A percentile compares a stretch with the other conserved stretches of the same genome.
Conservation (phyloP, 2,888 invertebrate species). For the Rhingia campestris region DNA sequence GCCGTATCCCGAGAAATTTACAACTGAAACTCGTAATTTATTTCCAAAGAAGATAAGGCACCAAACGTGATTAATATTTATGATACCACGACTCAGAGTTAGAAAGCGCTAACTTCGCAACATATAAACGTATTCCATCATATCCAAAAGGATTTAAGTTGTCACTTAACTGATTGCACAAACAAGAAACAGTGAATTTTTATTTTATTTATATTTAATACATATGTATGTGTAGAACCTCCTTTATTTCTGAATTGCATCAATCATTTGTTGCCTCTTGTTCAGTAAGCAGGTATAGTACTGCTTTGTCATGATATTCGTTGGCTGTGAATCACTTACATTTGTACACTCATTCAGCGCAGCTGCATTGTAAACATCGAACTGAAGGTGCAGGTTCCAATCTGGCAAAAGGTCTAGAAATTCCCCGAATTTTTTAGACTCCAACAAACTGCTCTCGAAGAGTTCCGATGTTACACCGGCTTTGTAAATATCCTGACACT, state of each 20-base stretch:
- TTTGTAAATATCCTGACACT: constrained; percentile 46
- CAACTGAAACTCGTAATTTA: too few species aligned
- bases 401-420: constrained; percentile 15
- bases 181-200: not conserved
- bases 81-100: too few species aligned
- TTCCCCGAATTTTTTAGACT: constrained; percentile 34
- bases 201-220: not conserved
- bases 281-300: constrained; percentile 36
- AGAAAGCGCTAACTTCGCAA: too few species aligned
- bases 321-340: constrained; percentile 16
- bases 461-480: constrained; percentile 9
- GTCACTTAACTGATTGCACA: too few species aligned
- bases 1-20: too few species aligned
- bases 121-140: too few species aligned
- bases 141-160: too few species aligned
- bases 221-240: not conserved
- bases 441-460: constrained; percentile 27
- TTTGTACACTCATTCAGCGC: constrained; percentile 33
- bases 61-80: too few species aligned
- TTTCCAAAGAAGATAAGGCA: too few species aligned
- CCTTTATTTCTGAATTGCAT: constrained; percentile 51
- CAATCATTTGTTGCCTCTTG: constrained; percentile 42
- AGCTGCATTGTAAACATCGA: constrained; percentile 32
- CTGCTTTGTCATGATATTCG: constrained; percentile 14
- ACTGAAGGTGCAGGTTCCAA: constrained; percentile 1